phyloP scores from a whole-genome alignment of 1,140 invertebrate genomes.

The Hydropsyche tenuis region DNA sequence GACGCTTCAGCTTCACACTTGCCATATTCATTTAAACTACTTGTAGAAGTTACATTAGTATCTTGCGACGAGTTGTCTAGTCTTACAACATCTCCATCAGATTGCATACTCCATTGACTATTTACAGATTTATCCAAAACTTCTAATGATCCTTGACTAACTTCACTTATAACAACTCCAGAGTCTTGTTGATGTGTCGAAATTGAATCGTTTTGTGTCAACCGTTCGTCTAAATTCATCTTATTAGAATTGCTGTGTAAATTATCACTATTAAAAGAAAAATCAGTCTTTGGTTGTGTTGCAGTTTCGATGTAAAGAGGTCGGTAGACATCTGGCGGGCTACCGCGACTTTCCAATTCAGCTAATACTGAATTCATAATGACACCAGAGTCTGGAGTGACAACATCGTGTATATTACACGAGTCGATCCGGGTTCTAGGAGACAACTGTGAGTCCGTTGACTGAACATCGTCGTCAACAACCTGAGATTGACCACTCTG shows the following conservation, averaged over 20 bases:
- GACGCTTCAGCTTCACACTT: constrained; percentile 54
- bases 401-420: constrained; percentile 47
- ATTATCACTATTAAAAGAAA: constrained; percentile 48
- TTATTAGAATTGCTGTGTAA: constrained; percentile 43
- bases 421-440: constrained; percentile 51
- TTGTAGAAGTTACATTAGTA: constrained; percentile 40
- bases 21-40: constrained; percentile 42
- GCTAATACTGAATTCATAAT: constrained; percentile 53
- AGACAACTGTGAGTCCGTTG: constrained; percentile 31
- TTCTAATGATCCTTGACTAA: constrained; percentile 62
- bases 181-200: constrained; percentile 61
- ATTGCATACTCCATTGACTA: constrained; percentile 62
- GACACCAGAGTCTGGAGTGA: constrained; percentile 54
- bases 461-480: neutral
- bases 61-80: constrained; percentile 44
- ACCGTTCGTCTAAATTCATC: constrained; percentile 40
- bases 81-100: constrained; percentile 52
- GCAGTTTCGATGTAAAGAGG: constrained; percentile 51
- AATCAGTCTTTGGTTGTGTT: constrained; percentile 48
- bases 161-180: constrained; percentile 61
- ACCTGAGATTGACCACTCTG: constrained; percentile 51
- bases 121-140: constrained; percentile 63
- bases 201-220: constrained; percentile 57
- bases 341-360: constrained; percentile 54
- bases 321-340: constrained; percentile 44